A percentile compares a stretch with the other conserved stretches of the same genome.
These are phyloP conservation scores for Cotesia vestalis DNA, from an alignment of 1,140 invertebrate species.

Conservation along the genomic window DNA sequence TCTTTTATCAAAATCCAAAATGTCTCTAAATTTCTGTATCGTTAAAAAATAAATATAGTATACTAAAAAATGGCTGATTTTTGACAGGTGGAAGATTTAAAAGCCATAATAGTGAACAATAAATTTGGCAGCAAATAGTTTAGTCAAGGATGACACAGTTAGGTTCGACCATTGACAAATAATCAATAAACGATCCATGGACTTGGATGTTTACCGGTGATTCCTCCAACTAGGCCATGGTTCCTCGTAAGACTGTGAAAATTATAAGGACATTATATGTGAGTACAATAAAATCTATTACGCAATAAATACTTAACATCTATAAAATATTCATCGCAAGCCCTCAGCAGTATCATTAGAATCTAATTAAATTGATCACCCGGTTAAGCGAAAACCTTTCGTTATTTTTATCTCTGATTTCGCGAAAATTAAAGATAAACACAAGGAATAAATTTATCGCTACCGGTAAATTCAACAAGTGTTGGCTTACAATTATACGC, in stretches of 20 bases:
- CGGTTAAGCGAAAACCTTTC: background rate
- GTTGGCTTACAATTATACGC: background rate
- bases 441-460: conserved; percentile 3
- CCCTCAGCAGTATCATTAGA: conserved; percentile 4
- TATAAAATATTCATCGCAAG: background rate
- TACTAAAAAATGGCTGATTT: no score
- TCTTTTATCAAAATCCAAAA: no score
- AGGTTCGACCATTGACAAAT: conserved; percentile 1
- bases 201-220: background rate
- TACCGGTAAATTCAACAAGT: no score
- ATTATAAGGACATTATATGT: conserved; percentile 25
- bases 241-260: conserved; percentile 3
- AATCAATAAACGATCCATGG: conserved; percentile 3
- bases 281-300: background rate
- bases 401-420: no score
- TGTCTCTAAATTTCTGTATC: no score
- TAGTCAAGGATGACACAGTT: conserved; percentile 8
- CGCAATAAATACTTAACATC: conserved; percentile 18
- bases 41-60: no score
- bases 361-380: conserved; percentile 1
- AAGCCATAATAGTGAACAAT: no score
- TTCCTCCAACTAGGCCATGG: conserved; percentile 24
- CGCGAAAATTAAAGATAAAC: background rate
- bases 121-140: no score
- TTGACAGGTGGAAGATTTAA: no score